Evolutionary conservation across 1,140 invertebrate species (phyloP).

Genomic region (Trinorchestia longiramus): DNA sequence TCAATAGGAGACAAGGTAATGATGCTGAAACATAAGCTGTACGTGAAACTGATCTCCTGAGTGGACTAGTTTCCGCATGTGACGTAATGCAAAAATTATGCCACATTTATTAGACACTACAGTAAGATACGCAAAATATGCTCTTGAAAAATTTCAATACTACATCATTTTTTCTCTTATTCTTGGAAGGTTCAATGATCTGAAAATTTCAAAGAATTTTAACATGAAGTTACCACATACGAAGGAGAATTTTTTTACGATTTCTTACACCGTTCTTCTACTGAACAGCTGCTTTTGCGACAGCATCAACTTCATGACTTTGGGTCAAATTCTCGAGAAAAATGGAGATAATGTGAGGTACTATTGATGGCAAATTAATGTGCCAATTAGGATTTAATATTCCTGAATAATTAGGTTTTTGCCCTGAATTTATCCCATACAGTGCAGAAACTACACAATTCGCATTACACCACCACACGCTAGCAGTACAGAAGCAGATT

Average conservation of each 20-base stretch:
- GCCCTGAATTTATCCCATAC: no score
- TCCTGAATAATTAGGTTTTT: not conserved
- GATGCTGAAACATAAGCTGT: not conserved
- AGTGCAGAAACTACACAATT: no score
- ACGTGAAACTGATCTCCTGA: not conserved
- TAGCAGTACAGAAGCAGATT: no score
- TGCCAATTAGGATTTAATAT: not conserved
- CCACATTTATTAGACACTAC: not conserved
- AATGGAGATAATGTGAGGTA: not conserved
- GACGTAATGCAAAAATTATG: not conserved
- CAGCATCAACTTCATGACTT: not conserved
- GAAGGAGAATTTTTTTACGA: not conserved
- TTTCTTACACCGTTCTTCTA: not conserved
- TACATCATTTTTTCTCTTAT: no score
- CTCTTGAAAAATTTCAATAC: no score
- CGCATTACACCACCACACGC: no score
- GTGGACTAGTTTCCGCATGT: not conserved
- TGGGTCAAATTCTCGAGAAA: not conserved
- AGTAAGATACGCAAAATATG: not conserved
- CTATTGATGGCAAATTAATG: not conserved
- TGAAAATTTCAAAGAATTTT: no score
- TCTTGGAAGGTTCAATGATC: no score
- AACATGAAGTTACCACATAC: not conserved
- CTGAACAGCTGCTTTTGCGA: not conserved
- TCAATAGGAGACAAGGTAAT: not conserved